Evolutionary conservation across 2,113 vertebrate genomes (phyloP), one percentile per base, ranked within the genome.

Genomic region (Indicator maculatus): DNA sequence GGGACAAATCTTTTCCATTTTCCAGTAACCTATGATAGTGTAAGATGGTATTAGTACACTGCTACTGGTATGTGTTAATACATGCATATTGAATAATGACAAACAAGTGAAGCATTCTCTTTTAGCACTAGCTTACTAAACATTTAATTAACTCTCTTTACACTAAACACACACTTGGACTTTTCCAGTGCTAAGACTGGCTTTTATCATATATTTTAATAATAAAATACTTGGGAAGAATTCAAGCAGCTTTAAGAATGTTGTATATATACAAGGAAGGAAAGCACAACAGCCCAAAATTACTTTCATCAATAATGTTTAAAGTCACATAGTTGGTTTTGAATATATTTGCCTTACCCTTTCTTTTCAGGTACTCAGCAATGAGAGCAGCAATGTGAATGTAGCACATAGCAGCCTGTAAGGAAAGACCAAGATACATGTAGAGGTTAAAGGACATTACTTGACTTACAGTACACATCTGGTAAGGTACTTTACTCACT

Each of bases 351-450:
- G 24, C 75, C 98, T 98, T 96, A 99, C 99, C 99, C 98, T 98
- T 99, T 95, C 99, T 99, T 97, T 99, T 99, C 94, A 99, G 98
- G 31, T 99, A 99, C 87, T 99, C 99, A 2, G 99, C 99, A 36
- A 99, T 99, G 89, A 99, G 98, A 52, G 99, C 99, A 15, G 99
- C 99, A 38, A 99, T 99, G 88, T 99, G 99, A 97, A 99, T 99
- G 89, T 99, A 99, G 89, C 99, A 99, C 99, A 99, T 99, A 31
- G 99, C 99, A 84, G 99, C 99, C 99, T 99, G 96, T 21, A 96
- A 96, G 0, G 5, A 91, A 84, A 92, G 85, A 88, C 16, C 65
- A 41, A 24, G 30, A 72, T 0, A 88, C 21, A 61, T 3, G 5
- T 4, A 16, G 8, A 41, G 2, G 17, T 86, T 71, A 41, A 71